phyloP scores from a whole-genome alignment of 2,113 vertebrate species.

The Gallinago media region DNA sequence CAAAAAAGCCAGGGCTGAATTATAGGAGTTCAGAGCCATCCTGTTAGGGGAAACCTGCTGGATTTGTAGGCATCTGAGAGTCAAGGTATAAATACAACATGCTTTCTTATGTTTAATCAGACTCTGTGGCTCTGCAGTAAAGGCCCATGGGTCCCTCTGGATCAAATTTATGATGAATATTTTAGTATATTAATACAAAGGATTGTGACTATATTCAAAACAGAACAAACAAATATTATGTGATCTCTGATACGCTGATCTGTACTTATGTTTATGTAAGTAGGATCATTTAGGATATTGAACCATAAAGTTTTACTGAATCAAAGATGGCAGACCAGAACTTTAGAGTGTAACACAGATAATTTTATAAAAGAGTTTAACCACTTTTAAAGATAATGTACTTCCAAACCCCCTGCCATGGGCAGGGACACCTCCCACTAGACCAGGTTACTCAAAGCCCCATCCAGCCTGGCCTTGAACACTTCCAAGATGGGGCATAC shows the following conservation, averaged over 20 bases:
- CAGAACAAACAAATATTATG: slow-evolving; percentile 46
- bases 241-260: background rate
- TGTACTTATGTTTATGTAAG: background rate
- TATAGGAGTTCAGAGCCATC: slow-evolving; percentile 40
- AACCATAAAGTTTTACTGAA: background rate
- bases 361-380: background rate
- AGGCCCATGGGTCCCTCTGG: slow-evolving; percentile 38
- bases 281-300: background rate
- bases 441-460: background rate
- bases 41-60: background rate
- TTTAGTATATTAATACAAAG: slow-evolving; percentile 78
- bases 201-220: slow-evolving; percentile 43
- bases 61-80: slow-evolving; percentile 13
- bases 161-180: slow-evolving; percentile 74
- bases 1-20: slow-evolving; percentile 65
- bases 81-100: background rate
- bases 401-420: background rate
- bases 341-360: background rate
- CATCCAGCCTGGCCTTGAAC: background rate
- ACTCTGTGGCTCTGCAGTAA: slow-evolving; percentile 74
- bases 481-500: background rate
- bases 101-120: slow-evolving; percentile 72
- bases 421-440: background rate
- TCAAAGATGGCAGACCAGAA: background rate
- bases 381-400: background rate